Percentiles rank a stretch among this genome's conserved stretches.
phyloP scores from a whole-genome alignment of 2,113 vertebrate species.

The Limnothrissa miodon region DNA sequence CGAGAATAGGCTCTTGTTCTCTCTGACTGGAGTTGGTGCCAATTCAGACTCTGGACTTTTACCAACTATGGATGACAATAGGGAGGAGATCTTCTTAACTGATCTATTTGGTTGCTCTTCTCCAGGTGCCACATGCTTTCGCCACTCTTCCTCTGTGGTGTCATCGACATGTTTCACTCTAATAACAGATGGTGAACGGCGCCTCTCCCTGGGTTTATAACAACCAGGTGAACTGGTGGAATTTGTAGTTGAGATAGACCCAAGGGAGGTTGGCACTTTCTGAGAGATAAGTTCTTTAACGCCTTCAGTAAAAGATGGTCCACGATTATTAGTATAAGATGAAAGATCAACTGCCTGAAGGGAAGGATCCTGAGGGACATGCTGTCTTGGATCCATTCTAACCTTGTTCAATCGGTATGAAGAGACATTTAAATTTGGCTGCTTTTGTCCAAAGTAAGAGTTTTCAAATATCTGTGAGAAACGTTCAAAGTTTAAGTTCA shows the following conservation, averaged over 20 bases:
- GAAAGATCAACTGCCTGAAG: conserved; percentile 80
- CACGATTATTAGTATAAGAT: conserved; percentile 47
- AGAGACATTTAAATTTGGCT: conserved; percentile 81
- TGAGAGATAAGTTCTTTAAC: conserved; percentile 66
- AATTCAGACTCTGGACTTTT: conserved; percentile 69
- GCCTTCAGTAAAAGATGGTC: conserved; percentile 60
- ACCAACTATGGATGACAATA: conserved; percentile 80
- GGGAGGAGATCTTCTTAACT: conserved; percentile 75
- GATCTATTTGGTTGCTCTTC: conserved; percentile 73
- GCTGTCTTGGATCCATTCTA: conserved; percentile 75
- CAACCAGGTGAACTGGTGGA: conserved; percentile 62
- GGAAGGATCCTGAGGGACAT: conserved; percentile 61
- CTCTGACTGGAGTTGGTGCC: conserved; percentile 41
- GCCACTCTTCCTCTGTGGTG: conserved; percentile 73
- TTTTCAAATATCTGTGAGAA: conserved; percentile 89
- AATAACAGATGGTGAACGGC: conserved; percentile 58
- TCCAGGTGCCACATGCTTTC: conserved; percentile 62
- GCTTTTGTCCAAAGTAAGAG: conserved; percentile 74
- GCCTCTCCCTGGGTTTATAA: conserved; percentile 66
- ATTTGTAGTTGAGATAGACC: conserved; percentile 50
- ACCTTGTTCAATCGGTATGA: conserved; percentile 82
- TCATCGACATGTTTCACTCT: conserved; percentile 70
- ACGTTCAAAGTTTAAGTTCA: conserved; percentile 84
- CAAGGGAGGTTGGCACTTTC: conserved; percentile 67
- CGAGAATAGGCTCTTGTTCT: conserved; percentile 58